Percentiles rank a stretch among this genome's conserved stretches.
Conservation (phyloP, 1,140 invertebrate species). For the Dendroctonus ponderosae region DNA sequence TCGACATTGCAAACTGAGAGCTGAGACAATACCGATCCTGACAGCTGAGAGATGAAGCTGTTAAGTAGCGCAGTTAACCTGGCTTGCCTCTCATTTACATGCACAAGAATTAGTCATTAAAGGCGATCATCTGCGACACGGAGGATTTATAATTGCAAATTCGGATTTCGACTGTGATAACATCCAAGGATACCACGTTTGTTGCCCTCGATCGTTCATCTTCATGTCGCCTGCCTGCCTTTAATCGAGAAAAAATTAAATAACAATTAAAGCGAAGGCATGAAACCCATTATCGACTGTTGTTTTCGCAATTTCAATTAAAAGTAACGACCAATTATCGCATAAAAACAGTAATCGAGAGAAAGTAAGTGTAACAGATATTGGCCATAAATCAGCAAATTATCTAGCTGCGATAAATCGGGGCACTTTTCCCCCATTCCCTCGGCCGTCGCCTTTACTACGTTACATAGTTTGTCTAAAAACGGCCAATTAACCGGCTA, state of each 20-base stretch:
- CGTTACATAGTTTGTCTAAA: too few relatives aligned
- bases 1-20: not conserved
- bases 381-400: slow-evolving; percentile 24
- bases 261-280: slow-evolving; percentile 22
- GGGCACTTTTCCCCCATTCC: too few relatives aligned
- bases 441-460: too few relatives aligned
- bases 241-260: slow-evolving; percentile 17
- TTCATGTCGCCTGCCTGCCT: not conserved
- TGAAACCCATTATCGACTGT: slow-evolving; percentile 24
- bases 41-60: not conserved
- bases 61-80: not conserved
- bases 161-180: too few relatives aligned
- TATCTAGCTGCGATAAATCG: slow-evolving; percentile 17
- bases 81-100: too few relatives aligned
- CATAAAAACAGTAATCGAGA: slow-evolving; percentile 29
- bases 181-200: too few relatives aligned
- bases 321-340: slow-evolving; percentile 31
- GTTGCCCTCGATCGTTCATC: too few relatives aligned
- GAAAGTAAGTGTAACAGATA: slow-evolving; percentile 32
- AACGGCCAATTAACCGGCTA: too few relatives aligned
- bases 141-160: too few relatives aligned
- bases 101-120: too few relatives aligned
- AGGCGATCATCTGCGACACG: too few relatives aligned
- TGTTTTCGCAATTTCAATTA: slow-evolving; percentile 33
- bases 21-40: not conserved